Evolutionary conservation across 2,113 vertebrate species (phyloP).

Genomic region (Alethe diademata): DNA sequence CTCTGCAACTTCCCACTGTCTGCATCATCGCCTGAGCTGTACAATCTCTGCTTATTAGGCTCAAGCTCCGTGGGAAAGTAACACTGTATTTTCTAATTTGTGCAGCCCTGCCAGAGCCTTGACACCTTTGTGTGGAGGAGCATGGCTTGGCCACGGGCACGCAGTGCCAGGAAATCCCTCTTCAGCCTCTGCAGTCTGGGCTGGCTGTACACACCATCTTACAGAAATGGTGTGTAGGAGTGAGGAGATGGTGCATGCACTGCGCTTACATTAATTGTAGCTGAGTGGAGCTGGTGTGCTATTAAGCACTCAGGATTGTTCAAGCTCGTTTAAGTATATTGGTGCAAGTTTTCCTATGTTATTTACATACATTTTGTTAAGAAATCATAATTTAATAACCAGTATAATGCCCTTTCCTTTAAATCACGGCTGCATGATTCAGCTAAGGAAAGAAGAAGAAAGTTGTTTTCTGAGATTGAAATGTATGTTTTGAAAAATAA

Average conservation of each 20-base stretch:
- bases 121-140: neutral
- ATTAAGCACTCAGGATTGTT: neutral
- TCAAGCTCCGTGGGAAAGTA: neutral
- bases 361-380: neutral
- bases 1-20: accelerated
- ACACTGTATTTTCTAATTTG: neutral
- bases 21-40: accelerated
- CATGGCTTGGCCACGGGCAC: neutral
- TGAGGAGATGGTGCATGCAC: neutral
- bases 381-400: neutral
- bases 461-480: neutral
- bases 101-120: neutral
- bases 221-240: neutral
- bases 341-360: neutral
- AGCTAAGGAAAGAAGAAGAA: neutral
- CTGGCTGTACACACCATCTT: accelerated
- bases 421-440: neutral
- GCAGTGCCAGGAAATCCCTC: neutral
- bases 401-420: neutral
- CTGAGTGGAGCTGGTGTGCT: neutral
- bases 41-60: neutral
- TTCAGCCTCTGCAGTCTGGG: neutral
- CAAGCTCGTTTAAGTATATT: neutral
- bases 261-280: neutral
- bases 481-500: neutral